Conservation (phyloP, 64 coral and sea anemone genomes). For the Hydrozoanthus tunicans region DNA sequence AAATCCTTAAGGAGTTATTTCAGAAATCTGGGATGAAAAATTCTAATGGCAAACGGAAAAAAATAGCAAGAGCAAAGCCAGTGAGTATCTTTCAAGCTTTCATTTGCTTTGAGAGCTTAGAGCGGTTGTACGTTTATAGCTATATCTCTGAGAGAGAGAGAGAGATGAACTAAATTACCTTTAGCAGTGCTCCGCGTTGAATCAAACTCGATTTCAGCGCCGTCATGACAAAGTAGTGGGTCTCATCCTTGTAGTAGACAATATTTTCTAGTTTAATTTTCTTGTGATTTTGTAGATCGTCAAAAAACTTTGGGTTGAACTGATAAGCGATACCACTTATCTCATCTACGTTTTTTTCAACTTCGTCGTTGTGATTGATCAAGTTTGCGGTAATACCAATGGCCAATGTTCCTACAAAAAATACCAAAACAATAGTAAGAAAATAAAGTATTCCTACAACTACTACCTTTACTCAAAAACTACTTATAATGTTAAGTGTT, state of each 20-base stretch:
- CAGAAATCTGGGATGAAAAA: too few species aligned
- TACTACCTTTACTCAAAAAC: too few species aligned
- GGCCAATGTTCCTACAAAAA: conserved; percentile 78
- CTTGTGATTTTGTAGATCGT: conserved; percentile 62
- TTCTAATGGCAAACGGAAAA: too few species aligned
- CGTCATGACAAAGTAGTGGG: conserved; percentile 99
- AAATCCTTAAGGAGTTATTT: too few species aligned
- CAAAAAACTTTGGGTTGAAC: conserved; percentile 95
- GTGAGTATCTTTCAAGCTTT: too few species aligned
- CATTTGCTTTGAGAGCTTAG: too few species aligned
- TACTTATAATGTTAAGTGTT: too few species aligned
- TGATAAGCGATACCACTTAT: conserved; percentile 97
- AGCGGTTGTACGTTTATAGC: too few species aligned
- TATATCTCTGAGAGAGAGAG: too few species aligned
- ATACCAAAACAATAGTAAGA: background rate
- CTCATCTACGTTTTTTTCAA: conserved; percentile 85
- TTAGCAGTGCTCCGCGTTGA: conserved; percentile 71
- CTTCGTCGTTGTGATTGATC: conserved; percentile 84
- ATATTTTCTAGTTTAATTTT: conserved; percentile 92
- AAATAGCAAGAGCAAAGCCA: too few species aligned
- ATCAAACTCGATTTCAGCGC: conserved; percentile 84
- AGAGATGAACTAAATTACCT: conserved; percentile 50
- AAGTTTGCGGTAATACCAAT: conserved; percentile 96
- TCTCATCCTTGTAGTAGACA: conserved; percentile 98
- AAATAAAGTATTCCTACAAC: too few species aligned